These are phyloP conservation scores for Heliothis peltigera DNA, from an alignment of 2,888 invertebrate species.

Conservation along the genomic window DNA sequence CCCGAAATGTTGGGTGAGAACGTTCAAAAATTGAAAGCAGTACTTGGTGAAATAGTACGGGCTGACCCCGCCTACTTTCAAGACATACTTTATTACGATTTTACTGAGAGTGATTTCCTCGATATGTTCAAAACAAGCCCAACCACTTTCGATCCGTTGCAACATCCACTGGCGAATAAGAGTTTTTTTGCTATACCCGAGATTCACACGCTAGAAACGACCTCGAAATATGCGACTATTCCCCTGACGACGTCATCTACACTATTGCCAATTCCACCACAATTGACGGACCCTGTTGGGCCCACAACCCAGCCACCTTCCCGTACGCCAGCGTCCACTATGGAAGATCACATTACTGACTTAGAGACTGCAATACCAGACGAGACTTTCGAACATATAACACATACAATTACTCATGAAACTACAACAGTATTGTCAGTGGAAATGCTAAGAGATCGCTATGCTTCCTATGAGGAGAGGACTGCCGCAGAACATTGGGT, in stretches of 20 bases:
- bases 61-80: conserved; percentile 5
- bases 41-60: not conserved
- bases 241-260: not conserved
- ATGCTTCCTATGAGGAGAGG: conserved; percentile 1
- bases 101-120: conserved; percentile 12
- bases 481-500: not conserved
- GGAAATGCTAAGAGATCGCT: not conserved
- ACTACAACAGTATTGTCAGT: not conserved
- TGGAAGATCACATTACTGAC: not conserved
- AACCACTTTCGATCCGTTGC: not conserved
- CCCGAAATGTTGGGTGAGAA: not conserved
- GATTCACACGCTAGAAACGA: not conserved
- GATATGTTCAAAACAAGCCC: conserved; percentile 35
- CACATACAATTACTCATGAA: not conserved
- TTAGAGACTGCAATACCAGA: not conserved
- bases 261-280: not conserved
- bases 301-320: not conserved
- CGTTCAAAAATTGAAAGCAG: not conserved
- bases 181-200: conserved; percentile 11
- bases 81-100: conserved; percentile 19
- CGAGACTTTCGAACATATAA: not conserved
- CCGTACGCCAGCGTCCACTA: not conserved
- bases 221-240: not conserved
- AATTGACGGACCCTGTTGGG: not conserved
- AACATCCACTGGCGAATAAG: conserved; percentile 35